These are phyloP conservation scores for Pyrrhia umbra DNA, from an alignment of 2,888 invertebrate genomes.

Conservation along the genomic window DNA sequence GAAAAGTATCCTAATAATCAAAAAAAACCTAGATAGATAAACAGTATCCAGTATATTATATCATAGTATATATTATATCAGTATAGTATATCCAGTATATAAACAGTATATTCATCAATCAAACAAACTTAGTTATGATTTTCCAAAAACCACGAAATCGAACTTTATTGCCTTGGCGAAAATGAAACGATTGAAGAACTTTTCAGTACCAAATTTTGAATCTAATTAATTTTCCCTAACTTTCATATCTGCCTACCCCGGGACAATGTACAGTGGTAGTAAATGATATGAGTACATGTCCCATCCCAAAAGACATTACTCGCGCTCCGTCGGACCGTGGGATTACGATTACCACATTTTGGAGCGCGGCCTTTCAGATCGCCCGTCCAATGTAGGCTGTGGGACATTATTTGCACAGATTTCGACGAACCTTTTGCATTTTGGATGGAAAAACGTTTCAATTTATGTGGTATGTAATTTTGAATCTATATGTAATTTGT, in stretches of 20 bases:
- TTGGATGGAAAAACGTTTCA: neutral
- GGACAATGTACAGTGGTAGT: slow-evolving; percentile 6
- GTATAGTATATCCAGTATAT: no score
- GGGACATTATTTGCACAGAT: slow-evolving; percentile 26
- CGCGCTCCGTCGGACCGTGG: slow-evolving; percentile 65
- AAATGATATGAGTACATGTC: slow-evolving; percentile 17
- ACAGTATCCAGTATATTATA: no score
- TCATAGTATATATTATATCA: no score
- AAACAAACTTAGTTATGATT: no score
- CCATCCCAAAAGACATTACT: slow-evolving; percentile 50
- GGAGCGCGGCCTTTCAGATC: slow-evolving; percentile 32
- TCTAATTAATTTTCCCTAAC: no score
- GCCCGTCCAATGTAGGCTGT: slow-evolving; percentile 9
- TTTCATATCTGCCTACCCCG: slow-evolving; percentile 36
- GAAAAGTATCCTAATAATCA: no score
- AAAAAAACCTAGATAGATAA: no score
- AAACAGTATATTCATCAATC: no score
- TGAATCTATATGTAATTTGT: neutral
- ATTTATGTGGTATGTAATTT: neutral
- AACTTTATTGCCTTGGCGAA: no score
- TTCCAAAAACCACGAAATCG: no score
- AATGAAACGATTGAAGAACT: no score
- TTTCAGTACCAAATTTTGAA: no score
- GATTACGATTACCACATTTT: slow-evolving; percentile 71
- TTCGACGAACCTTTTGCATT: slow-evolving; percentile 20